phyloP scores from a whole-genome alignment of 2,797 vertebrate genomes.

The Spinibarbus caldwelli region DNA sequence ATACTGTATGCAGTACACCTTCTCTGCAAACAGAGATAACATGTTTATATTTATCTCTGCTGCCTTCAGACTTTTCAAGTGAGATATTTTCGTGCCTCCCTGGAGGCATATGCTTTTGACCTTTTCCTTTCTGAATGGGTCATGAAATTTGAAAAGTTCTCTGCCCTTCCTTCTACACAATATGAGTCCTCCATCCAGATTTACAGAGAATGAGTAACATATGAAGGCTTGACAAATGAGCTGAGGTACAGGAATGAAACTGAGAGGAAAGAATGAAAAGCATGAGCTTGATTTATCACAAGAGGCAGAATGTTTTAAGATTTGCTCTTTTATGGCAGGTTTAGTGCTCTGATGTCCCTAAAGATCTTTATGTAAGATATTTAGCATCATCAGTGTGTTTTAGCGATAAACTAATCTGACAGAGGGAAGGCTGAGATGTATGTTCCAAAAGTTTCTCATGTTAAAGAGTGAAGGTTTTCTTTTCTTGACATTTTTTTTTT shows the following conservation, averaged over 20 bases:
- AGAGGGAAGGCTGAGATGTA: neutral
- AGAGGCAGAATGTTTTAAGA: neutral
- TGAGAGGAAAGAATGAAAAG: neutral
- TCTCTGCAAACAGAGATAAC: conserved; percentile 7
- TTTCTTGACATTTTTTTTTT: conserved; percentile 33
- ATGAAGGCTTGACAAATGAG: conserved; percentile 23
- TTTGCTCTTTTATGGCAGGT: conserved; percentile 26
- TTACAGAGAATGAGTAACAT: conserved; percentile 19
- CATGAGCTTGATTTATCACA: neutral
- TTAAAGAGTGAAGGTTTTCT: conserved; percentile 43
- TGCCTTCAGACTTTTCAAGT: conserved; percentile 32
- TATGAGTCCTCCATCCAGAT: neutral
- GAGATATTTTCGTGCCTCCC: conserved; percentile 39
- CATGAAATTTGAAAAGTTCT: conserved; percentile 26
- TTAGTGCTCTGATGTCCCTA: conserved; percentile 26
- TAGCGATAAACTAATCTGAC: conserved; percentile 34
- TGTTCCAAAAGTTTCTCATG: conserved; percentile 11
- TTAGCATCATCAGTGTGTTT: conserved; percentile 32
- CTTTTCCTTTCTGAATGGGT: conserved; percentile 39
- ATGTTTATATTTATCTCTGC: conserved; percentile 37
- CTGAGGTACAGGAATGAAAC: conserved; percentile 4
- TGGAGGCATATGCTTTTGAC: conserved; percentile 25
- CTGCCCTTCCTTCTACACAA: conserved; percentile 5
- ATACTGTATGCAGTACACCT: neutral
- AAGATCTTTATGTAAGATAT: conserved; percentile 46